Conservation (phyloP, 2,797 vertebrate genomes). For the Pogonophryne albipinna region DNA sequence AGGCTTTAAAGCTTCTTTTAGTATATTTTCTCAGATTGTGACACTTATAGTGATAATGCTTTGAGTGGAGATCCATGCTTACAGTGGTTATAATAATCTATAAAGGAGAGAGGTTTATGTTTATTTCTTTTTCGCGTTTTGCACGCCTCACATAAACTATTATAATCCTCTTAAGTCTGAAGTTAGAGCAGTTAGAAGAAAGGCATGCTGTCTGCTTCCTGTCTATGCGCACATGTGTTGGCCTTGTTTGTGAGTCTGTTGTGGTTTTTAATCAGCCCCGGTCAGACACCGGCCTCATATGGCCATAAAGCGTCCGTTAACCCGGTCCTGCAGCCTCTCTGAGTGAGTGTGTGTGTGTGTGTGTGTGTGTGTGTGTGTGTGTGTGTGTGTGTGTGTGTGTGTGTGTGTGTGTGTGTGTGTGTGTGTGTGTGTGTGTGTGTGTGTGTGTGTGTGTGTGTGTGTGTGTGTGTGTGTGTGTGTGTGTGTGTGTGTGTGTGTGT, state of each 20-base stretch:
- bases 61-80: slow-evolving; percentile 26
- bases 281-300: slow-evolving; percentile 74
- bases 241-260: slow-evolving; percentile 72
- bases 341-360: neutral
- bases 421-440: neutral
- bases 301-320: slow-evolving; percentile 79
- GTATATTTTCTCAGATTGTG: slow-evolving; percentile 43
- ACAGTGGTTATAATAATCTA: slow-evolving; percentile 24
- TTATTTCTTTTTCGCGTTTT: neutral
- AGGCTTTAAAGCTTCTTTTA: slow-evolving; percentile 50
- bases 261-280: slow-evolving; percentile 58
- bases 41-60: slow-evolving; percentile 36
- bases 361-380: neutral
- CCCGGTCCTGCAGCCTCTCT: slow-evolving; percentile 19
- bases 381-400: neutral
- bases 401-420: slow-evolving; percentile 15
- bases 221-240: slow-evolving; percentile 59
- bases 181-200: neutral
- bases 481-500: slow-evolving; percentile 5
- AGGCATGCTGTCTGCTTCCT: slow-evolving; percentile 25
- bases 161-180: neutral
- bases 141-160: neutral
- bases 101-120: neutral
- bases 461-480: neutral
- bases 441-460: slow-evolving; percentile 12